A percentile compares a stretch with the other conserved stretches of the same genome.
phyloP scores from a whole-genome alignment of 2,888 invertebrate genomes.

The Yponomeuta evonymella region DNA sequence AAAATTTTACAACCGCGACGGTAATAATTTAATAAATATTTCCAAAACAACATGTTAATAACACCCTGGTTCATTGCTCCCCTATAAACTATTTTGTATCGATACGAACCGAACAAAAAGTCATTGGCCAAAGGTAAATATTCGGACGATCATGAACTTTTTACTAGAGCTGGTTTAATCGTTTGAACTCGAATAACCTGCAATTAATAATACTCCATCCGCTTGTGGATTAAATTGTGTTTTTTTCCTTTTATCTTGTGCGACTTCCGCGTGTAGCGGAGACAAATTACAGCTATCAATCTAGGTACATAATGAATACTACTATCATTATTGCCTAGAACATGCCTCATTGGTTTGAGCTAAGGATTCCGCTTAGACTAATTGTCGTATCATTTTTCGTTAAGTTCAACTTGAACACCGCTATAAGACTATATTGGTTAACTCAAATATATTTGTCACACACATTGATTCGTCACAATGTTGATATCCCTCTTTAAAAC shows the following conservation, averaged over 20 bases:
- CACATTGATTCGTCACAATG: no score
- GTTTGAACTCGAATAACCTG: slow-evolving; percentile 13
- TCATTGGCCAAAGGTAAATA: slow-evolving; percentile 1
- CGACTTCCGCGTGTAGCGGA: slow-evolving; percentile 32
- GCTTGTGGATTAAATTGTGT: slow-evolving; percentile 11
- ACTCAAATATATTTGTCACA: no score
- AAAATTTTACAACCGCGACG: neutral
- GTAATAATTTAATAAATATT: neutral
- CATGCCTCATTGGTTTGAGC: slow-evolving; percentile 12
- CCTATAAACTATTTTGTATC: neutral
- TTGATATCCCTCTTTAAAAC: no score
- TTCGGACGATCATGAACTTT: neutral
- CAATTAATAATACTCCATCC: slow-evolving; percentile 10
- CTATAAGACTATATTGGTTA: no score
- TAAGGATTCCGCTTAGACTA: no score
- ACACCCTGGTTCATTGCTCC: neutral
- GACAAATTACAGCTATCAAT: slow-evolving; percentile 30
- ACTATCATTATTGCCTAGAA: no score
- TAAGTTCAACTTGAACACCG: no score
- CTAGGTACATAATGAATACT: no score
- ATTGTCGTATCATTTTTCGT: no score
- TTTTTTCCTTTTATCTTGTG: slow-evolving; percentile 24
- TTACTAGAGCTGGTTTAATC: neutral
- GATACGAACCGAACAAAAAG: neutral
- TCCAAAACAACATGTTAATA: neutral